Conservation (phyloP, 2,888 invertebrate genomes). For the Phaedon cochleariae region DNA sequence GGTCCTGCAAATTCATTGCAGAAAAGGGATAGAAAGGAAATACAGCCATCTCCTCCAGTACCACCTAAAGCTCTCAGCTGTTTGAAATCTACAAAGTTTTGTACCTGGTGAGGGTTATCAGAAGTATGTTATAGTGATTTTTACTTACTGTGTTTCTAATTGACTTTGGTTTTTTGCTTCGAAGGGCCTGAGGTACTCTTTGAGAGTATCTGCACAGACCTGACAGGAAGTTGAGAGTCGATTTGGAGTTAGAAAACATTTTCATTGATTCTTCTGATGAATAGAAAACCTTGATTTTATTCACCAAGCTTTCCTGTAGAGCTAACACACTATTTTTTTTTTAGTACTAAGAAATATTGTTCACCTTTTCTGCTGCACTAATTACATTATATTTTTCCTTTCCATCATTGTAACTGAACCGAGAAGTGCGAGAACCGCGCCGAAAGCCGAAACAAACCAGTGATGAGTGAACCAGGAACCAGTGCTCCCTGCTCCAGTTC, state of each 20-base stretch:
- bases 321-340: too few species aligned
- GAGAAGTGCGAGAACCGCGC: too few species aligned
- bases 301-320: too few species aligned
- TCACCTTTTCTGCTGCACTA: too few species aligned
- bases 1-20: slow-evolving; percentile 91
- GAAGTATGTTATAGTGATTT: slow-evolving; percentile 4
- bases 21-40: slow-evolving; percentile 85
- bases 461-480: too few species aligned
- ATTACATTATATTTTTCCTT: too few species aligned
- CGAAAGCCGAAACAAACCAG: too few species aligned
- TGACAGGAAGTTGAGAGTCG: slow-evolving; percentile 16
- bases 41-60: slow-evolving; percentile 91
- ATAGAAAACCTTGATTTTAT: too few species aligned
- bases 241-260: slow-evolving; percentile 36
- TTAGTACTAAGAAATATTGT: too few species aligned
- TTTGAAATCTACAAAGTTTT: slow-evolving; percentile 75
- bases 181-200: slow-evolving; percentile 57
- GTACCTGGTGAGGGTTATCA: slow-evolving; percentile 43
- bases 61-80: slow-evolving; percentile 79
- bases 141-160: slow-evolving; percentile 58
- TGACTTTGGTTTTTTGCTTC: slow-evolving; percentile 64
- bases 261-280: too few species aligned
- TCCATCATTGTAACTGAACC: too few species aligned
- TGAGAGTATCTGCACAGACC: slow-evolving; percentile 44
- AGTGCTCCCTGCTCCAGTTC: too few species aligned